Evolutionary conservation across 2,888 invertebrate genomes (phyloP).

Genomic region (Malachius bipustulatus): DNA sequence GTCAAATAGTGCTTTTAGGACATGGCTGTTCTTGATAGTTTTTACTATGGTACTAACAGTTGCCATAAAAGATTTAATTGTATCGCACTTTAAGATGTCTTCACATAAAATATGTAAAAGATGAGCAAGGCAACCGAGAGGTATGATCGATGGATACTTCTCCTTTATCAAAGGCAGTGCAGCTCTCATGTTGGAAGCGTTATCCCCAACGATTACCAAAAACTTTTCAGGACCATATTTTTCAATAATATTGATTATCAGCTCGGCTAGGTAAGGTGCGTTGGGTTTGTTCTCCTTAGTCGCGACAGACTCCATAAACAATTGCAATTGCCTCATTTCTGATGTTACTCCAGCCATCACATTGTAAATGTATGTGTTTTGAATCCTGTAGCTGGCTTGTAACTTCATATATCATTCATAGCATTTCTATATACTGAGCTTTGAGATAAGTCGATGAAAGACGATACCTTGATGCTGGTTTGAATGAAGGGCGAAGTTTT

Average conservation of each 20-base stretch:
- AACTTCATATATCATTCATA: too few relatives aligned
- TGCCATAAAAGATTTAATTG: too few relatives aligned
- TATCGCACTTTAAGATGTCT: conserved; percentile 6
- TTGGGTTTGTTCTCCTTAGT: conserved; percentile 15
- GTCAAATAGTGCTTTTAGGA: too few relatives aligned
- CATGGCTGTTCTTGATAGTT: too few relatives aligned
- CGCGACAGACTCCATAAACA: conserved; percentile 15
- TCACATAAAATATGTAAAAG: conserved; percentile 4
- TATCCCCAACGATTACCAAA: conserved; percentile 7
- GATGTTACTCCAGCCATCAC: conserved; percentile 9
- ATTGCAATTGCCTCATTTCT: conserved; percentile 16
- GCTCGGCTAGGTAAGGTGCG: conserved; percentile 7
- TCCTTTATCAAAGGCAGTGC: neutral
- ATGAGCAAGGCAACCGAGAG: conserved; percentile 6
- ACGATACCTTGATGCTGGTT: too few relatives aligned
- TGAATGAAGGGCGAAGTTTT: too few relatives aligned
- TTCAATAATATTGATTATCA: conserved; percentile 12
- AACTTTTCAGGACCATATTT: conserved; percentile 14
- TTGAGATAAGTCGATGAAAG: too few relatives aligned
- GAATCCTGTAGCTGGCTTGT: too few relatives aligned
- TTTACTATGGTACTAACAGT: too few relatives aligned
- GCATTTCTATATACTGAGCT: too few relatives aligned
- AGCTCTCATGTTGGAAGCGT: conserved; percentile 4
- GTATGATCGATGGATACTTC: conserved; percentile 4
- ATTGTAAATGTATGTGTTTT: conserved; percentile 2